Evolutionary conservation across 1,140 invertebrate species (phyloP), one percentile per base, ranked within the genome.

Genomic region (Coboldia fuscipes): DNA sequence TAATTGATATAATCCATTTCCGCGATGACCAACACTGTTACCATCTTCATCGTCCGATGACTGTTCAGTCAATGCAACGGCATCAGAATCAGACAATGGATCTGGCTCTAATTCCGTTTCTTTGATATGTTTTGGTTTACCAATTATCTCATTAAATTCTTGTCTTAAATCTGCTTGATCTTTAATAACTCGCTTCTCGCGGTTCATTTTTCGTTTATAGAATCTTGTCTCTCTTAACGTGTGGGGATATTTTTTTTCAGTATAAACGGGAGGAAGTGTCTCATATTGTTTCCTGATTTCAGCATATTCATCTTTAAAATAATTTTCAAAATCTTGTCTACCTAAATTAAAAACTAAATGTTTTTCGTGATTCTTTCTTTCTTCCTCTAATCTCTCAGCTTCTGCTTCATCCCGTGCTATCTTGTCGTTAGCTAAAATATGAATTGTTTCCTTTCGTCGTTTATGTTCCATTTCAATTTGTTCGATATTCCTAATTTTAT

Each of bases 31-130:
- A n/a, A 54, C 51, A 31, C 44, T 24, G 13, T 53, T 32, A n/a
- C 41, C 41, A 27, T 53, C 50, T 33, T 51, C 50, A 19, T 53
- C 50, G 15, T 53, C 45, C 30, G 46, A 49, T 4, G 41, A 42
- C 17, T 39, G 33, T 19, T 42, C 41, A 16, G 19, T 40, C 6
- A 35, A 12, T 12, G 30, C 44, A 37, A 17, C 45, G 38, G 13
- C 28, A 16, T 16, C 13, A n/a, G 23, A n/a, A 30, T 13, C 15
- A 7, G 28, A 16, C 28, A 30, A 6, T 7, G 13, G 6, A 16
- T 30, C 28, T 14, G 28, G 5, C 5, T 6, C 7, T 5, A 30
- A 6, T 14, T 7, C 6, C 7, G 7, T 30, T 6, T n/a, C 28
- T 30, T 30, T 14, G 6, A 6, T 30, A 6, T 8, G 13, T n/a